phyloP scores from a whole-genome alignment of 2,113 vertebrate species.

The Xenopus laevis region DNA sequence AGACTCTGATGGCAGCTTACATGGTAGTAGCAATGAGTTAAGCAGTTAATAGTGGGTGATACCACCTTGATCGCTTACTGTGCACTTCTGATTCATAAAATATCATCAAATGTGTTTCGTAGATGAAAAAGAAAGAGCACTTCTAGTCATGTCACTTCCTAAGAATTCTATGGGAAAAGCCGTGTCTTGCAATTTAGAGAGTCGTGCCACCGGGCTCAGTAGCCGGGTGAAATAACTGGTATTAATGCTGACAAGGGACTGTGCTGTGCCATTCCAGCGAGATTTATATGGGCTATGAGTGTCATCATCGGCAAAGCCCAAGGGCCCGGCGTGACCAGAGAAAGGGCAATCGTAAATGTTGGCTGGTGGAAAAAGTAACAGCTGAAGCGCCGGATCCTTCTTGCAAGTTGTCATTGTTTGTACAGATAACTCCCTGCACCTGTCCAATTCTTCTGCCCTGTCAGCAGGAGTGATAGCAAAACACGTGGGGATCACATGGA shows the following conservation, averaged over 20 bases:
- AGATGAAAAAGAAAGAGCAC: no score
- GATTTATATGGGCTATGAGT: slow-evolving; percentile 10
- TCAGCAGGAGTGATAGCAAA: background rate
- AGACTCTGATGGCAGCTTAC: no score
- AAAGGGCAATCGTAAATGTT: background rate
- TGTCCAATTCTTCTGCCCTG: slow-evolving; percentile 2
- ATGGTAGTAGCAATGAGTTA: no score
- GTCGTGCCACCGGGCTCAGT: background rate
- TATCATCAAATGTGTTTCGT: no score
- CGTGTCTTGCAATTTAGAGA: background rate
- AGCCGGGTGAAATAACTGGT: slow-evolving; percentile 11
- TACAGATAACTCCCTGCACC: background rate
- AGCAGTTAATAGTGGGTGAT: no score
- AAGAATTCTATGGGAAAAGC: background rate
- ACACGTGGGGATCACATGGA: no score
- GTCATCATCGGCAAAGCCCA: background rate
- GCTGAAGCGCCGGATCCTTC: slow-evolving; percentile 6
- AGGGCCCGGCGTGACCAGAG: background rate
- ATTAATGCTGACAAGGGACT: background rate
- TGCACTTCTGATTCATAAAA: no score
- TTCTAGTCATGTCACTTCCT: no score
- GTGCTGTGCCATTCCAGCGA: background rate
- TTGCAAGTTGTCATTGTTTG: background rate
- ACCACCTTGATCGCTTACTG: no score
- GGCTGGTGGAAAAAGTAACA: slow-evolving; percentile 12